Evolutionary conservation across 2,888 invertebrate species (phyloP), one percentile per base, ranked within the genome.

Genomic region (Epistrophella euchroma): DNA sequence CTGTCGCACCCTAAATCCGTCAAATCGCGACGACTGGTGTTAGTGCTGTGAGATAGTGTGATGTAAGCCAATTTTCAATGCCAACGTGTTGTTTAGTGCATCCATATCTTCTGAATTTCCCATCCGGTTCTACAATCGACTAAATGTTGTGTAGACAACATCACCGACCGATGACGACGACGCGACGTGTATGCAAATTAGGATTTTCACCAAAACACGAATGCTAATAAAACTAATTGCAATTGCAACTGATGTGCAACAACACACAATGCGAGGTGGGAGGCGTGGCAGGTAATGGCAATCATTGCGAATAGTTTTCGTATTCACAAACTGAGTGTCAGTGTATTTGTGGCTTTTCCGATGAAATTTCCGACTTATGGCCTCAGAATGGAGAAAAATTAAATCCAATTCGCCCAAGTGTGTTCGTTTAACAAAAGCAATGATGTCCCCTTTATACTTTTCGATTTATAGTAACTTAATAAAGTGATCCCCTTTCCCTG

Each of bases 151-250:
- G 35, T 13, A 62, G 19, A 58, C 58, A 19, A 40, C 62, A 25
- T 62, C 50, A 55, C 40, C 52, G 22, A 13, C 28, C 28, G 28
- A 28, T 37, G 22, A 28, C 58, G 22, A 28, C 64, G n/a, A 25
- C 60, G 72, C 64, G n/a, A 25, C 60, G 72, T 15, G 25, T 74
- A 86, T 86, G 86, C 86, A 86, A 86, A 86, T 86, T 74, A 50
- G 17, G 74, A 70, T 82, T 74, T 86, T 55, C 82, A 77, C 82
- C 81, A 81, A 86, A 86, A 86, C 82, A 86, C 86, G 86, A 82
- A 86, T 86, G 86, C 71, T 86, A 86, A 86, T 86, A 82, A 86
- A 86, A 86, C 66, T 86, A 86, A 86, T 86, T 86, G 86, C 85
- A 86, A 86, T 86, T 86, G 86, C 85, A 52, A 62, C 32, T 66